Evolutionary conservation across 2,797 vertebrate genomes (phyloP).

Genomic region (Artibeus jamaicensis): DNA sequence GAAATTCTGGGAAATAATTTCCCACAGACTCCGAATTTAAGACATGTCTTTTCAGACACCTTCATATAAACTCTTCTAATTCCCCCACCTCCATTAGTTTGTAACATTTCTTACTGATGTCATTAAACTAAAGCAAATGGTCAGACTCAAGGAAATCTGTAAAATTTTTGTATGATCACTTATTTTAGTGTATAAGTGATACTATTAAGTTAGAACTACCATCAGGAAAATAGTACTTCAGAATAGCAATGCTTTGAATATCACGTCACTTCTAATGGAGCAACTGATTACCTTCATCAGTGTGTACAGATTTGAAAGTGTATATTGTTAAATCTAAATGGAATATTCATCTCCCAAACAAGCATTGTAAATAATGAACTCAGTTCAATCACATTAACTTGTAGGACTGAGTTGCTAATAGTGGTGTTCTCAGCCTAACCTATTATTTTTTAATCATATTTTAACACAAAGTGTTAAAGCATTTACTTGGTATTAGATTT

Average conservation of each 20-base stretch:
- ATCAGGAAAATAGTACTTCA: neutral
- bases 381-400: neutral
- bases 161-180: neutral
- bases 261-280: neutral
- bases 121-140: neutral
- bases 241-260: neutral
- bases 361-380: neutral
- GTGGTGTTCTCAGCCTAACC: neutral
- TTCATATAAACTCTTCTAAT: neutral
- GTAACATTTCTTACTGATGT: neutral
- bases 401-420: neutral
- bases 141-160: neutral
- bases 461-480: neutral
- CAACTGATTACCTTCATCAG: neutral
- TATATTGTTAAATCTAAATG: neutral
- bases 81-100: neutral
- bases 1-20: neutral
- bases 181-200: neutral
- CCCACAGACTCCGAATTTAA: neutral
- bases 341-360: neutral
- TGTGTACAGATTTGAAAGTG: neutral
- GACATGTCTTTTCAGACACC: neutral
- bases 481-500: neutral
- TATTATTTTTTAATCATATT: neutral
- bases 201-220: neutral